phyloP scores from a whole-genome alignment of 1,140 invertebrate genomes.

The Dryas iulia region DNA sequence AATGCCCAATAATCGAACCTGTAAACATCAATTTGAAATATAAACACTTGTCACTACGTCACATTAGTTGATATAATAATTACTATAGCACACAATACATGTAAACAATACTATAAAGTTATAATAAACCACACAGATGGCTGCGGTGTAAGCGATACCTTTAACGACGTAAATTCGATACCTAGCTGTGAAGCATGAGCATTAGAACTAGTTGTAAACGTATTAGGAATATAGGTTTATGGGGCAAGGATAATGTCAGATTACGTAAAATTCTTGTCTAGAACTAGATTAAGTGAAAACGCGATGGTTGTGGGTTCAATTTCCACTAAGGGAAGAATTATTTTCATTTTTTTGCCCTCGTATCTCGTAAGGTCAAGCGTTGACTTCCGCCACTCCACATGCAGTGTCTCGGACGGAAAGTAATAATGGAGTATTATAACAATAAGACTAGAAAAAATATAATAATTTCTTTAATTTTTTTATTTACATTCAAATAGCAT shows the following conservation, averaged over 20 bases:
- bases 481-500: too few species aligned
- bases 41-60: neutral
- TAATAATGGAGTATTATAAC: too few species aligned
- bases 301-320: too few species aligned
- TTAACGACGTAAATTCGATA: conserved; percentile 1
- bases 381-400: too few species aligned
- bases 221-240: neutral
- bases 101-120: conserved; percentile 13
- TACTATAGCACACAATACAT: neutral
- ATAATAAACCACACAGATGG: conserved; percentile 15
- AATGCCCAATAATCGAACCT: neutral
- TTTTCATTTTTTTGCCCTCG: too few species aligned
- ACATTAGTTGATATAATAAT: neutral
- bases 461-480: too few species aligned
- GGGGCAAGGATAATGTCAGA: neutral
- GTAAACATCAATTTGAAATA: neutral
- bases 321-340: too few species aligned
- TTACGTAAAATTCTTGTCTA: neutral
- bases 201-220: neutral
- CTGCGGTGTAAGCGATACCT: conserved; percentile 22
- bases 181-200: neutral
- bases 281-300: too few species aligned
- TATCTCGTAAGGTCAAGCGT: too few species aligned
- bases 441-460: too few species aligned
- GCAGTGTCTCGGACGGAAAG: too few species aligned